phyloP scores from a whole-genome alignment of 2,888 invertebrate species.

The Cheilosia vulpina region DNA sequence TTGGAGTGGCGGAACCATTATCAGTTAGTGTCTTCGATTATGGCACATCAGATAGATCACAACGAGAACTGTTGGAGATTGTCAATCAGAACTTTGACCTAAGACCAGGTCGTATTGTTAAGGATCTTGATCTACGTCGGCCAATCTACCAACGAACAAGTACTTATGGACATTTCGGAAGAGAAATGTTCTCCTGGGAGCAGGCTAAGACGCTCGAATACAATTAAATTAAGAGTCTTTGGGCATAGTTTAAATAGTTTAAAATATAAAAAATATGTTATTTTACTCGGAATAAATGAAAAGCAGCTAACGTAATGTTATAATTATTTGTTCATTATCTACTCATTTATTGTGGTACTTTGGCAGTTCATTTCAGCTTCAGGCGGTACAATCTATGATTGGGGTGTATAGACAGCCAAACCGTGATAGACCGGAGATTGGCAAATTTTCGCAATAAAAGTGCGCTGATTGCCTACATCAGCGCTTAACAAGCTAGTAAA shows the following conservation, averaged over 20 bases:
- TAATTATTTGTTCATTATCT: background rate
- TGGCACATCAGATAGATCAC: conserved; percentile 94
- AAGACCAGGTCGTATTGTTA: conserved; percentile 96
- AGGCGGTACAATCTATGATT: no score
- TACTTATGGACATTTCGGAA: conserved; percentile 98
- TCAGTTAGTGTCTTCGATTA: conserved; percentile 97
- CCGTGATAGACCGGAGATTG: no score
- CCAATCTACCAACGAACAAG: conserved; percentile 98
- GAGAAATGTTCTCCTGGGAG: conserved; percentile 98
- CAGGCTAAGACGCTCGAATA: conserved; percentile 88
- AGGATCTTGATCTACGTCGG: conserved; percentile 93
- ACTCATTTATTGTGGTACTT: background rate
- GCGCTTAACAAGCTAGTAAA: no score
- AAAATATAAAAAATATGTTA: conserved; percentile 30
- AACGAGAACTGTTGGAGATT: conserved; percentile 91
- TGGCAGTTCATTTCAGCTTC: no score
- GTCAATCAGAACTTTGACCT: conserved; percentile 97
- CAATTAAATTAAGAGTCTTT: conserved; percentile 77
- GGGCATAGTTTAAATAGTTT: conserved; percentile 17
- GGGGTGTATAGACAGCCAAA: no score
- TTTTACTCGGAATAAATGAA: conserved; percentile 1
- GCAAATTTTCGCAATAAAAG: no score
- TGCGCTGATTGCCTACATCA: no score
- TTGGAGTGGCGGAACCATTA: conserved; percentile 97
- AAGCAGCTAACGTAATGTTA: background rate